These are phyloP conservation scores for Anoura caudifer DNA, from an alignment of 2,113 vertebrate genomes.

Conservation along the genomic window DNA sequence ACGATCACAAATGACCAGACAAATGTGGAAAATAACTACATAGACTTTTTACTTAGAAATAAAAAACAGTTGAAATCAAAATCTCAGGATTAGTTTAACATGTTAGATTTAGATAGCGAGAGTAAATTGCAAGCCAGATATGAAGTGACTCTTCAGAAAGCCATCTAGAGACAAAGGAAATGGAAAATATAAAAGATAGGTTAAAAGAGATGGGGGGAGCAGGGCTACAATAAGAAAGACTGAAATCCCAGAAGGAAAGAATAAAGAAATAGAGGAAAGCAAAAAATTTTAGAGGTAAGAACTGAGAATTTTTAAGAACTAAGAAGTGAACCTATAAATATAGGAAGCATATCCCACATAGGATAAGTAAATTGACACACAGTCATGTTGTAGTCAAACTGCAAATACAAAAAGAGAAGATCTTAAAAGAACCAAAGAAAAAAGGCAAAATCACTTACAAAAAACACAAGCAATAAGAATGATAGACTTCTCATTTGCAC, in stretches of 20 bases:
- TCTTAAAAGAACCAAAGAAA: not conserved
- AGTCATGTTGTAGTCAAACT: not conserved
- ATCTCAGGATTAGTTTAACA: not conserved
- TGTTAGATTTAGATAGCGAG: not conserved
- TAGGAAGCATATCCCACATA: not conserved
- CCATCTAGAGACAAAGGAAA: not conserved
- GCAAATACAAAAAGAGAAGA: not conserved
- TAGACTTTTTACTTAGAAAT: constrained; percentile 3
- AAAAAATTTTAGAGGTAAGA: constrained; percentile 21
- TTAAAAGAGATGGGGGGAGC: not conserved
- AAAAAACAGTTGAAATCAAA: constrained; percentile 4
- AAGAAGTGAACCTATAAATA: not conserved
- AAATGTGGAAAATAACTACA: constrained; percentile 33
- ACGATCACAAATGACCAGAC: not conserved
- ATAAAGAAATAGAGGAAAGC: not conserved
- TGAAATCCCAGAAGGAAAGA: not conserved
- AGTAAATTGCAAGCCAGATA: constrained; percentile 17
- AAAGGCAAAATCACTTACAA: not conserved
- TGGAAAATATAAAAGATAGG: not conserved
- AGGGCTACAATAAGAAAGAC: not conserved
- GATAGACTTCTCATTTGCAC: not conserved
- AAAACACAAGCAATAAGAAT: not conserved
- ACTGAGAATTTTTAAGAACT: not conserved
- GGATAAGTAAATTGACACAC: not conserved
- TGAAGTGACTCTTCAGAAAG: constrained; percentile 19